Conservation (phyloP, 1,140 invertebrate genomes). For the Halesus radiatus region DNA sequence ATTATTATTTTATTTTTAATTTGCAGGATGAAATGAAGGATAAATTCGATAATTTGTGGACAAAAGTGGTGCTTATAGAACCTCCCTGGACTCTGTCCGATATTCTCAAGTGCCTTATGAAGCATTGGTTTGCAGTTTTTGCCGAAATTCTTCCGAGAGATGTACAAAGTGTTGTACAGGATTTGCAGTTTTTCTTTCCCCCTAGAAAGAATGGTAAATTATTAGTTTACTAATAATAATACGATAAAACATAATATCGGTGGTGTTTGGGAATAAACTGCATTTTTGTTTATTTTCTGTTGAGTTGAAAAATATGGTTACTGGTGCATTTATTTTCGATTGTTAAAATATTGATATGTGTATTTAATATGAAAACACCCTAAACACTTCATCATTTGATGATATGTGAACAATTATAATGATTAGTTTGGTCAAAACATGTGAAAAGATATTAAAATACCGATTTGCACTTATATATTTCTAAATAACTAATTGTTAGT, state of each 20-base stretch:
- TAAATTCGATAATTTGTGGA: slow-evolving; percentile 45
- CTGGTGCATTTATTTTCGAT: too few species aligned
- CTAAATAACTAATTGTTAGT: too few species aligned
- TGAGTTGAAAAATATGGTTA: too few species aligned
- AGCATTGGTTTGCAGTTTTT: slow-evolving; percentile 53
- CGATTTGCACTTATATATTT: too few species aligned
- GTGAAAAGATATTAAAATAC: too few species aligned
- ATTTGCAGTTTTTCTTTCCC: slow-evolving; percentile 28
- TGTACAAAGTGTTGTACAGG: slow-evolving; percentile 1
- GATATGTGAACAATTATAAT: neutral
- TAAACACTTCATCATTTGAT: too few species aligned
- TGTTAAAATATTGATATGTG: too few species aligned
- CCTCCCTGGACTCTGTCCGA: slow-evolving; percentile 45
- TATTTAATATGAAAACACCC: too few species aligned
- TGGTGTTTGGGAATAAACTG: too few species aligned
- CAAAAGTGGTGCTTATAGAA: slow-evolving; percentile 39
- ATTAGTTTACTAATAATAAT: neutral
- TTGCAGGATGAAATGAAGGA: slow-evolving; percentile 49
- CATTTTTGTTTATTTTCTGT: too few species aligned
- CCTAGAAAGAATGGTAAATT: slow-evolving; percentile 4
- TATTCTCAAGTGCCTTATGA: slow-evolving; percentile 46
- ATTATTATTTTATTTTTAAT: neutral
- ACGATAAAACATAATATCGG: neutral
- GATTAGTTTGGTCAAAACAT: too few species aligned
- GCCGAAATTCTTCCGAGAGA: slow-evolving; percentile 32